phyloP scores from a whole-genome alignment of 2,113 vertebrate species.

The Toxotes jaculatrix region DNA sequence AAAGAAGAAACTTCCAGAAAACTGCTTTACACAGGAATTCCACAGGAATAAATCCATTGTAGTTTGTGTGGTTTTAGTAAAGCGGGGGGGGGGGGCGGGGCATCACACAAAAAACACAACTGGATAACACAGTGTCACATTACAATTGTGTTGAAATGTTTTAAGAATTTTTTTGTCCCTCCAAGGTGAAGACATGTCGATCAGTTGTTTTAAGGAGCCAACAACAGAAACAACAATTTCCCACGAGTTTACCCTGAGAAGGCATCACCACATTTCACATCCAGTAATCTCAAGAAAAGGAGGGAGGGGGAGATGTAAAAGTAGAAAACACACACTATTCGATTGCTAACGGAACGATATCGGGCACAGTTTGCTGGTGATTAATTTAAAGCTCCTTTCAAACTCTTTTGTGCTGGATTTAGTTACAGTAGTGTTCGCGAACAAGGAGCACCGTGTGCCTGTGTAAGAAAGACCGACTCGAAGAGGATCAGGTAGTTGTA shows the following conservation, averaged over 20 bases:
- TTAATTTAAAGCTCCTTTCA: slow-evolving; percentile 45
- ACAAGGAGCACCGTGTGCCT: slow-evolving; percentile 13
- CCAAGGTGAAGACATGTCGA: not conserved
- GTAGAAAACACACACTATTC: slow-evolving; percentile 7
- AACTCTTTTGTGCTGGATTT: slow-evolving; percentile 45
- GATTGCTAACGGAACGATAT: not conserved
- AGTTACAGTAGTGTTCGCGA: not conserved
- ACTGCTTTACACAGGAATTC: not conserved
- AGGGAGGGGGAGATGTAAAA: not conserved
- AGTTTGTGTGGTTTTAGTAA: too few species aligned
- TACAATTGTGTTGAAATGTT: slow-evolving; percentile 1
- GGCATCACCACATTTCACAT: slow-evolving; percentile 50
- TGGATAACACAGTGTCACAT: slow-evolving; percentile 10
- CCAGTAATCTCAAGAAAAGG: slow-evolving; percentile 27
- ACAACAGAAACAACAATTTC: not conserved
- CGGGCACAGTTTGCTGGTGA: slow-evolving; percentile 59
- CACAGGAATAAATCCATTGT: not conserved
- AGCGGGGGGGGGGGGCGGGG: too few species aligned
- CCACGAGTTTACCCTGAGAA: slow-evolving; percentile 47
- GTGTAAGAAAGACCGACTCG: not conserved
- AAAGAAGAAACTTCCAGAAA: not conserved
- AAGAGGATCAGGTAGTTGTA: slow-evolving; percentile 16
- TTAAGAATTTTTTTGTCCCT: not conserved
- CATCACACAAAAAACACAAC: slow-evolving; percentile 3
- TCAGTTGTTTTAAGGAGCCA: not conserved